A percentile compares a stretch with the other conserved stretches of the same genome.
These are phyloP conservation scores for Parus major DNA, from an alignment of 2,113 vertebrate species.

Conservation along the genomic window DNA sequence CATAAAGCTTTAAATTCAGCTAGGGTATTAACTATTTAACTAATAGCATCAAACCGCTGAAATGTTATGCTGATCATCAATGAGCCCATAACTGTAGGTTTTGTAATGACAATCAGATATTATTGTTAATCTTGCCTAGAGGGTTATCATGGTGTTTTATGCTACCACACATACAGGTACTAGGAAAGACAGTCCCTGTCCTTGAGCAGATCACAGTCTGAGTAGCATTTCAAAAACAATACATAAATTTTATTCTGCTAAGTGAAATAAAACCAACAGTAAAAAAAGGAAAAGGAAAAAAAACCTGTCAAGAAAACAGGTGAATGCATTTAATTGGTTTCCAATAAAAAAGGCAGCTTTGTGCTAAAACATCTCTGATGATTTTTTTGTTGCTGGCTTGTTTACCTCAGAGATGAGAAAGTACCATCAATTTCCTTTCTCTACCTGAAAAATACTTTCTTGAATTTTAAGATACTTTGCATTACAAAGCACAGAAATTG, in stretches of 20 bases:
- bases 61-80: background rate
- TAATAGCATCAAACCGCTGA: background rate
- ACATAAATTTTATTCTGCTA: background rate
- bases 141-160: background rate
- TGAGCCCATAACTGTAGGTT: background rate
- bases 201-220: background rate
- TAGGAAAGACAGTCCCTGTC: background rate
- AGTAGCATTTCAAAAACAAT: background rate
- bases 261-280: background rate
- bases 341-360: background rate
- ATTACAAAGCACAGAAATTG: background rate
- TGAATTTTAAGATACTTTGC: background rate
- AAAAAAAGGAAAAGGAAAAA: too few species aligned
- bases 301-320: background rate
- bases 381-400: background rate
- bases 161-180: fast-evolving
- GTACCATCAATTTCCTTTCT: background rate
- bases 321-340: background rate
- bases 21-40: background rate
- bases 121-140: background rate
- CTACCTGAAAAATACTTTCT: background rate
- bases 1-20: background rate
- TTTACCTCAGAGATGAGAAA: background rate
- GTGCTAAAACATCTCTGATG: background rate
- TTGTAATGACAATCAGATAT: background rate